Evolutionary conservation across 1,140 invertebrate genomes (phyloP).

Genomic region (Zaprionus kolodkinae): DNA sequence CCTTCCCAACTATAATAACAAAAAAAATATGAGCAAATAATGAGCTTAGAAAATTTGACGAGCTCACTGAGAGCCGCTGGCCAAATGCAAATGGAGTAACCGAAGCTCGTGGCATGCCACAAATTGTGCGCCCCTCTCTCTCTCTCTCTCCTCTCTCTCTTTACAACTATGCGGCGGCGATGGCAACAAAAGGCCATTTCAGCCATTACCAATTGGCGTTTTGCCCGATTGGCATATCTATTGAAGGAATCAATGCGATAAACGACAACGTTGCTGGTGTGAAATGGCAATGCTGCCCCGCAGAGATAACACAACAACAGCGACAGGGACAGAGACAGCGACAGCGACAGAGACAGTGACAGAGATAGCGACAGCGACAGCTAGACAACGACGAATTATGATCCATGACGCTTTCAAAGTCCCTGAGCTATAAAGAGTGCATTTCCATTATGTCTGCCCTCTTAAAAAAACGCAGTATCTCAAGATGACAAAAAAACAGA

Average conservation of each 20-base stretch:
- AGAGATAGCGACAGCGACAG: constrained; percentile 25
- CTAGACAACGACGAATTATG: constrained; percentile 69
- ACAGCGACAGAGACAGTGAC: constrained; percentile 25
- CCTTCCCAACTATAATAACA: too few relatives aligned
- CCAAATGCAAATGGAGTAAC: constrained; percentile 42
- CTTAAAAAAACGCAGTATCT: too few relatives aligned
- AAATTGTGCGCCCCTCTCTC: constrained; percentile 22
- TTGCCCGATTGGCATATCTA: constrained; percentile 66
- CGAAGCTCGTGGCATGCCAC: constrained; percentile 41
- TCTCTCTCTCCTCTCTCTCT: background rate
- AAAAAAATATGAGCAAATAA: constrained; percentile 78
- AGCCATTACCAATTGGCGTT: constrained; percentile 40
- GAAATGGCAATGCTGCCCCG: constrained; percentile 63
- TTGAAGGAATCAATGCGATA: constrained; percentile 68
- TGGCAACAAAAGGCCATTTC: constrained; percentile 28
- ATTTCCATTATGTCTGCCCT: constrained; percentile 64
- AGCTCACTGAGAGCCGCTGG: constrained; percentile 37
- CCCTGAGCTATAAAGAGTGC: constrained; percentile 68
- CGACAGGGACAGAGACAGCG: constrained; percentile 21
- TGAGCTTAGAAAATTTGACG: constrained; percentile 79
- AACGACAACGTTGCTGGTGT: constrained; percentile 58
- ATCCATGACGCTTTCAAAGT: constrained; percentile 76
- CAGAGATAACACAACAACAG: constrained; percentile 51
- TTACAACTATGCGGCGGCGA: constrained; percentile 11
- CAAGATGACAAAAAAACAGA: too few relatives aligned